phyloP scores from a whole-genome alignment of 2,888 invertebrate genomes.

The Andrena hattorfiana region DNA sequence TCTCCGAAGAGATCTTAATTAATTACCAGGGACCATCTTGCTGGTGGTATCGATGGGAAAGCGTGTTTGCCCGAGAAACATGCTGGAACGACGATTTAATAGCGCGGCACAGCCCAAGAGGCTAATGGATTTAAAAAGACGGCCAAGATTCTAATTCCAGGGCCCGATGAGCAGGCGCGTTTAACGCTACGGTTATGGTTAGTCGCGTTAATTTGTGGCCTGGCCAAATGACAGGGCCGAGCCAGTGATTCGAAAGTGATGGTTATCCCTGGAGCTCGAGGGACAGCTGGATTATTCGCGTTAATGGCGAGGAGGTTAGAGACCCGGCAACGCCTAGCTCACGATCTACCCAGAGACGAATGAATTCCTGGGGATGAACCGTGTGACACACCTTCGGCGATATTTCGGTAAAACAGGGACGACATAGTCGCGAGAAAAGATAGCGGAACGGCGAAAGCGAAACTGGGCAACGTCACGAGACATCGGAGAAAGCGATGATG shows the following conservation, averaged over 20 bases:
- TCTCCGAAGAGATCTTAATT: background rate
- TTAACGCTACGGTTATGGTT: conserved; percentile 64
- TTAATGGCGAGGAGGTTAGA: conserved; percentile 67
- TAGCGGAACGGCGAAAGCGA: background rate
- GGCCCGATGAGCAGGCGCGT: conserved; percentile 52
- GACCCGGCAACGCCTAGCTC: conserved; percentile 42
- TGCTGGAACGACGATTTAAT: conserved; percentile 23
- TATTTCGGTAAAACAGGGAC: conserved; percentile 25
- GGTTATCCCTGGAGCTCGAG: conserved; percentile 54
- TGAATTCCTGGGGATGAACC: background rate
- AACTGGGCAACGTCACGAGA: background rate
- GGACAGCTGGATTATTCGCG: conserved; percentile 56
- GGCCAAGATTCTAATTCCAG: conserved; percentile 58
- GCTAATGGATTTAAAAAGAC: conserved; percentile 63
- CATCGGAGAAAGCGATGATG: conserved; percentile 23
- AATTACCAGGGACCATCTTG: background rate
- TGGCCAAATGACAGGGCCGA: conserved; percentile 68
- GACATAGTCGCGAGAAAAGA: background rate
- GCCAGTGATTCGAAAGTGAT: conserved; percentile 67
- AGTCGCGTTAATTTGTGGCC: conserved; percentile 66
- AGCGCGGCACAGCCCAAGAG: background rate
- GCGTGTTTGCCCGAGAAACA: conserved; percentile 11
- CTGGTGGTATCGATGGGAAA: background rate
- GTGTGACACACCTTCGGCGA: conserved; percentile 8
- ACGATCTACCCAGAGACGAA: conserved; percentile 7